Evolutionary conservation across 2,113 vertebrate genomes (phyloP), one percentile per base, ranked within the genome.

Genomic region (Aplodontia rufa): DNA sequence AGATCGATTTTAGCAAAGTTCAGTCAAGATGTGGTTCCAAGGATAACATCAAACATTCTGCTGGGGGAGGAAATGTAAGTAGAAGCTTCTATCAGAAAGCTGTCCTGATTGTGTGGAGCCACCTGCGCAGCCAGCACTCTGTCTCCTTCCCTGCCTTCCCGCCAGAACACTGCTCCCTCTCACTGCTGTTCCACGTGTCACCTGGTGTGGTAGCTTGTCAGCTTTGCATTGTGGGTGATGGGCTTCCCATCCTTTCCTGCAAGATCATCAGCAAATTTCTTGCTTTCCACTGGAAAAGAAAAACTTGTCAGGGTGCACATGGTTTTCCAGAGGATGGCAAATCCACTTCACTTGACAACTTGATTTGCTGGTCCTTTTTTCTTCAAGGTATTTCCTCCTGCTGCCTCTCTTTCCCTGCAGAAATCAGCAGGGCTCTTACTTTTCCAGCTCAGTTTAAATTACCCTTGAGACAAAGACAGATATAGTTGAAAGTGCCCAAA

Each of bases 21-120:
- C 98, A 99, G 66, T 99, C 99, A 98, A 99, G 99, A 97, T 99
- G 99, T 98, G 99, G 99, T 98, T 99, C 99, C 98, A 99, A 99
- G 99, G 99, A 99, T 98, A 99, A 99, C 98, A 98, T 99, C 99
- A 99, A 98, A 99, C 99, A 98, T 98, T 98, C 99, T 97, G 98
- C 99, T 90, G 98, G 97, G 98, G 99, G 98, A 98, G 99, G 99
- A 98, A 98, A 99, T 98, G 99, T 99, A 99, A 99, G 99, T 99
- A 99, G 97, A 91, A 95, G 95, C 81, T 92, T 75, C 69, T 30
- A 28, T 71, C 92, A 71, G 96, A 68, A 97, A 98, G 97, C 96
- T 92, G 71, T 49, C 96, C 96, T 80, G 66, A 87, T 58, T 96
- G 92, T 89, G 96, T 88, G 95, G 92, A 86, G 42, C 89, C 79